Percentiles rank a stretch among this genome's conserved stretches.
Evolutionary conservation across 2,888 invertebrate genomes (phyloP).

Genomic region (Copidosoma aretas): DNA sequence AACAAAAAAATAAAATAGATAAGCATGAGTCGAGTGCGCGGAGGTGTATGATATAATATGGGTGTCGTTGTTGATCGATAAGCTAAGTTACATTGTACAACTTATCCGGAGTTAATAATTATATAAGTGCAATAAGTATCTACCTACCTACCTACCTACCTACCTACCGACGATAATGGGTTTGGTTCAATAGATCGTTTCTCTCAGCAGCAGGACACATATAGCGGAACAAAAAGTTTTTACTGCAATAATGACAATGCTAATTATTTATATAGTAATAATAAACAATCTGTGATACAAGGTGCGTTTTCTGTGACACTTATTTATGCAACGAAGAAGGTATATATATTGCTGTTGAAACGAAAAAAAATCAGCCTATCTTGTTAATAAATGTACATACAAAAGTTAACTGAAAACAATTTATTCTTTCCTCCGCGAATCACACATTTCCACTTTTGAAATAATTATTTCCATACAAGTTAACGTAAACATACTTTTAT

Average conservation of each 20-base stretch:
- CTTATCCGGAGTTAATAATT: slow-evolving; percentile 9
- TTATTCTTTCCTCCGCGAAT: too few relatives aligned
- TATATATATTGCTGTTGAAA: slow-evolving; percentile 28
- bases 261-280: slow-evolving; percentile 25
- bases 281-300: slow-evolving; percentile 47
- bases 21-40: too few relatives aligned
- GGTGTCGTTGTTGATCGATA: too few relatives aligned
- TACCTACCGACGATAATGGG: neutral
- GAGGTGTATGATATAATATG: too few relatives aligned
- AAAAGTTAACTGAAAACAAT: too few relatives aligned
- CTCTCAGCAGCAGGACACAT: slow-evolving; percentile 3
- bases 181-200: slow-evolving; percentile 29
- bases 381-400: slow-evolving; percentile 28
- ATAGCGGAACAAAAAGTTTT: slow-evolving; percentile 3
- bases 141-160: neutral
- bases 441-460: too few relatives aligned
- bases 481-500: slow-evolving; percentile 33
- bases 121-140: neutral
- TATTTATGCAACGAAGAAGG: slow-evolving; percentile 35
- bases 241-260: slow-evolving; percentile 14
- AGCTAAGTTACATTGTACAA: neutral
- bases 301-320: slow-evolving; percentile 39
- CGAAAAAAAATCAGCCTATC: slow-evolving; percentile 17
- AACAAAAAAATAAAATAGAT: too few relatives aligned
- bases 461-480: neutral